These are phyloP conservation scores for Rhinopomastus cyanomelas DNA, from an alignment of 2,113 vertebrate genomes.

Conservation along the genomic window DNA sequence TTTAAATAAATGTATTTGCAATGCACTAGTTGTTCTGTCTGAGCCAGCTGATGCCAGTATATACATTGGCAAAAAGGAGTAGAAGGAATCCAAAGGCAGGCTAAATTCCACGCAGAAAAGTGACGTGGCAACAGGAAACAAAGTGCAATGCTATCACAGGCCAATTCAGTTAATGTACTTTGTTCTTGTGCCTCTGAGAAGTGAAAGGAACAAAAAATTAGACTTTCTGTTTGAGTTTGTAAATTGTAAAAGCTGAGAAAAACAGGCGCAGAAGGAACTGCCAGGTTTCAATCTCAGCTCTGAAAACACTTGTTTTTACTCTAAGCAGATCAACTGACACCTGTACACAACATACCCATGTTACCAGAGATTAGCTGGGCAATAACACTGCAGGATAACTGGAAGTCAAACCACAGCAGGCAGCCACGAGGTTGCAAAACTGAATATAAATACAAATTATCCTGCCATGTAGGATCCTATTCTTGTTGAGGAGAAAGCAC, in stretches of 20 bases:
- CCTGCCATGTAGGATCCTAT: rapidly evolving
- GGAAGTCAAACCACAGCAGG: not conserved
- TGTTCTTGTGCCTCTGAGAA: not conserved
- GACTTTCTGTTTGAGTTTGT: not conserved
- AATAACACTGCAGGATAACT: not conserved
- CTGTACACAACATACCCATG: not conserved
- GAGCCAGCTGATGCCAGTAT: not conserved
- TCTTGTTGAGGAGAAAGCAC: not conserved
- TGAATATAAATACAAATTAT: not conserved
- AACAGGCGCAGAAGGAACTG: not conserved
- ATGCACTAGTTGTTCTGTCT: not conserved
- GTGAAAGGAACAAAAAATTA: not conserved
- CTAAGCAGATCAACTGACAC: not conserved
- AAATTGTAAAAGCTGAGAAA: not conserved
- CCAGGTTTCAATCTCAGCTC: not conserved
- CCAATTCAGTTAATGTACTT: conserved; percentile 41
- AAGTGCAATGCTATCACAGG: not conserved
- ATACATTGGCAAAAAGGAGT: not conserved
- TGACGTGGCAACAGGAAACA: conserved; percentile 40
- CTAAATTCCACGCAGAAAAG: conserved; percentile 49
- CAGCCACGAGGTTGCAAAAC: not conserved
- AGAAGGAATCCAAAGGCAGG: not conserved
- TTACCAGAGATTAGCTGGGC: not conserved
- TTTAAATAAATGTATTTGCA: not conserved
- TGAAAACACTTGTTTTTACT: not conserved